phyloP scores from a whole-genome alignment of 2,888 invertebrate genomes.

The Pachycephus smyrnensis region DNA sequence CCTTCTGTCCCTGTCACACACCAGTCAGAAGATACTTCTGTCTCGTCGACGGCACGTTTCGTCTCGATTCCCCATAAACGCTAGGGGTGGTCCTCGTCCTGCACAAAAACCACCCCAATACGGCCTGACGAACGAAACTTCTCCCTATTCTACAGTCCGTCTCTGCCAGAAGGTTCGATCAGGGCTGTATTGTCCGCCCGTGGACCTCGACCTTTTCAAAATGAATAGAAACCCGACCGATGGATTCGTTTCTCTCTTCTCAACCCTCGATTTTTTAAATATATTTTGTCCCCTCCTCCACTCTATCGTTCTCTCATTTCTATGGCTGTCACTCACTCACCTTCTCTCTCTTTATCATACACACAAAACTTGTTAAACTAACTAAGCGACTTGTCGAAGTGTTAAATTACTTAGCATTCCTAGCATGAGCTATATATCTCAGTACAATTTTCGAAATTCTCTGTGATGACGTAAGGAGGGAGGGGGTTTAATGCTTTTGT shows the following conservation, averaged over 20 bases:
- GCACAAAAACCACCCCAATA: conserved; percentile 45
- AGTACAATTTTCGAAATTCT: background rate
- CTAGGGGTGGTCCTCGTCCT: conserved; percentile 43
- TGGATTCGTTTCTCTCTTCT: conserved; percentile 4
- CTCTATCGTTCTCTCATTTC: conserved; percentile 7
- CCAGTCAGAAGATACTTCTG: conserved; percentile 26
- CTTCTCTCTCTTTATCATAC: background rate
- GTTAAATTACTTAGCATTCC: background rate
- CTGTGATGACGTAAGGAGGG: background rate
- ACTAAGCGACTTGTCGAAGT: background rate
- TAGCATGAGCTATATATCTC: background rate
- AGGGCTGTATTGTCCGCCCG: conserved; percentile 18
- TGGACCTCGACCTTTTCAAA: conserved; percentile 9
- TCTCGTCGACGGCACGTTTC: conserved; percentile 40
- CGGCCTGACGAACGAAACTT: conserved; percentile 39
- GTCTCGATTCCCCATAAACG: conserved; percentile 41
- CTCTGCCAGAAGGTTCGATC: conserved; percentile 8
- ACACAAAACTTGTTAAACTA: background rate
- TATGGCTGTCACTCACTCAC: conserved; percentile 4
- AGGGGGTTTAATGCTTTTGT: background rate
- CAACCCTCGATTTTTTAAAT: conserved; percentile 2
- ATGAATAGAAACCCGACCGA: conserved; percentile 2
- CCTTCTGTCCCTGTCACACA: conserved; percentile 9
- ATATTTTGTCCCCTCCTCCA: background rate
- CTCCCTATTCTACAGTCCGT: conserved; percentile 9